Base-by-base conservation (phyloP, 2,888 invertebrate species). In the Orthonevra nobilis region DNA sequence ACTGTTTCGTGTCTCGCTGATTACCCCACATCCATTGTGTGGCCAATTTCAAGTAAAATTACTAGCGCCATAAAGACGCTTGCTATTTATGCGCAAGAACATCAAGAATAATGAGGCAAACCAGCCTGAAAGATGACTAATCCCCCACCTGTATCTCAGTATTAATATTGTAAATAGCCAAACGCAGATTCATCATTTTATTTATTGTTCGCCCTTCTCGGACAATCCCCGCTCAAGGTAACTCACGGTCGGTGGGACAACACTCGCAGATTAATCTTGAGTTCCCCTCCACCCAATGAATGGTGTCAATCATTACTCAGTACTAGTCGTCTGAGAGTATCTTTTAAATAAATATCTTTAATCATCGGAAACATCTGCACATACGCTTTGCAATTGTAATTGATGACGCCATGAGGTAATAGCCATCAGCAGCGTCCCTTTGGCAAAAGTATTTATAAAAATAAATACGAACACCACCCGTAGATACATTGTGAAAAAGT, bases 151-250 rank as follows among this genome's bases (percentile, higher is more conserved):
- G 38, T 26, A 56, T 19, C 56, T 19, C 19, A 10, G 17, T 10
- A 38, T 52, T 23, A 26, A 54, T 38, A 28, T 38, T 38, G 38
- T 36, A 42, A 42, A 40, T 40, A 58, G 34, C n/a, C 44, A 42
- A 44, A 32, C 32, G 44, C 15, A 42, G 58, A 60, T 60, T 44
- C 20, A 60, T 60, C 58, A 34, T 44, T 44, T 34, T 30, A 32
- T 60, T 32, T 44, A 44, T 38, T 19, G 6, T 30, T 28, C 32
- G 72, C 72, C 70, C 70, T 72, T 72, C 72, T 40, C 56, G 63
- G 48, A 15, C 63, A 72, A 72, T 63, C 54, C 23, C 17, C 19
- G 20, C 23, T 42, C 56, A 73, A 73, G 72, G 72, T 64, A 19
- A 52, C 12, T n/a, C 12, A 20, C 34, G 20, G 26, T 15, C 30